Evolutionary conservation across 2,888 invertebrate genomes (phyloP).

Genomic region (Capitulum mitella): DNA sequence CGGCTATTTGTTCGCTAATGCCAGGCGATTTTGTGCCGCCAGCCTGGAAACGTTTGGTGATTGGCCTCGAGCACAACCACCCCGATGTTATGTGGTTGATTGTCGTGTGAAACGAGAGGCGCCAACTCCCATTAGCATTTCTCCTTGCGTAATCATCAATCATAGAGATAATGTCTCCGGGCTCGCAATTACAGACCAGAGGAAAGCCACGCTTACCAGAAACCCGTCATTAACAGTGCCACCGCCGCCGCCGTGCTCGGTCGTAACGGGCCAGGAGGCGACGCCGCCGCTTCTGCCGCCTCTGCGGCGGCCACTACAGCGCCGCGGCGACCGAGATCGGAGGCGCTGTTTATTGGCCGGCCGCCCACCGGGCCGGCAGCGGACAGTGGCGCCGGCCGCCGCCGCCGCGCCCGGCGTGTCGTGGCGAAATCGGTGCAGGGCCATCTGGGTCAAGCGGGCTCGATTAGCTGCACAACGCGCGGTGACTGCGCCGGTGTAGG

Average conservation of each 20-base stretch:
- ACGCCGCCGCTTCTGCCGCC: background rate
- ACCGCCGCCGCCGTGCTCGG: background rate
- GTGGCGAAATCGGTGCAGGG: too few species aligned
- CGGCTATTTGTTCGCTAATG: background rate
- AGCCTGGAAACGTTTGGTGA: background rate
- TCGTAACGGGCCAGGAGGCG: background rate
- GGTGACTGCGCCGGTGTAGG: background rate
- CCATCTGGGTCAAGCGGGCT: too few species aligned
- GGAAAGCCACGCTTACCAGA: slow-evolving; percentile 1
- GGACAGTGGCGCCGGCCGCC: background rate
- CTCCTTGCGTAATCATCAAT: background rate
- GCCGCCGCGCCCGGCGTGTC: background rate
- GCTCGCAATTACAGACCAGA: background rate
- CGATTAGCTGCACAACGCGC: too few species aligned
- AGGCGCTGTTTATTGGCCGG: background rate
- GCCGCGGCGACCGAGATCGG: too few species aligned
- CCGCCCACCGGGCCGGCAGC: background rate
- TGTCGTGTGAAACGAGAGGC: background rate
- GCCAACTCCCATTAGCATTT: background rate
- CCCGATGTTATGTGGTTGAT: background rate
- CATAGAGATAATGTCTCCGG: background rate
- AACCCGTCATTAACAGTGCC: background rate
- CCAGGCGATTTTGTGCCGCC: background rate
- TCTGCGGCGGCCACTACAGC: too few species aligned
- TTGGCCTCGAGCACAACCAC: background rate